A percentile compares a stretch with the other conserved stretches of the same genome.
Conservation (phyloP, 2,113 vertebrate genomes). For the Falcunculus frontatus region DNA sequence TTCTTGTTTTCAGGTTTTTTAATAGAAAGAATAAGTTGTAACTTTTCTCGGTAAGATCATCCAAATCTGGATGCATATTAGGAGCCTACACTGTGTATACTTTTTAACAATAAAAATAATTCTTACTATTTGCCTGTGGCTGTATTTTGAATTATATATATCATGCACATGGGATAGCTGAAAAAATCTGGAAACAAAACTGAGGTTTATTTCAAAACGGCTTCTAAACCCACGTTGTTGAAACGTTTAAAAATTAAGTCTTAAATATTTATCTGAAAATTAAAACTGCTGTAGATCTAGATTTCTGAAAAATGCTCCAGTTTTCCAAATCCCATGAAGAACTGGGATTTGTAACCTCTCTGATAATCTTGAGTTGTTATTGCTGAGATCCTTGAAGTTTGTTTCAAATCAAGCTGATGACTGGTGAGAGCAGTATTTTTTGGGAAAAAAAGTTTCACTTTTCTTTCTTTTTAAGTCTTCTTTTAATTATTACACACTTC, state of each 20-base stretch:
- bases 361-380: not conserved
- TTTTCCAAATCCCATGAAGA: not conserved
- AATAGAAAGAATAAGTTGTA: not conserved
- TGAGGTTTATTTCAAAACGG: not conserved
- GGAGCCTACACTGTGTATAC: not conserved
- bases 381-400: not conserved
- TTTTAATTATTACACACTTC: not conserved
- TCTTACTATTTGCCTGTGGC: not conserved
- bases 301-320: not conserved
- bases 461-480: not conserved
- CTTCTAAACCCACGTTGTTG: not conserved
- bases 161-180: not conserved
- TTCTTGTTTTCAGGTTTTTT: not conserved
- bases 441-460: not conserved
- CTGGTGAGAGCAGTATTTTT: not conserved
- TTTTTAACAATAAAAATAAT: not conserved
- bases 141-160: not conserved
- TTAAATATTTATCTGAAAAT: not conserved
- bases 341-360: not conserved
- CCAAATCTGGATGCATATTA: not conserved
- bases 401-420: not conserved
- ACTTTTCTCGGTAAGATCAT: not conserved
- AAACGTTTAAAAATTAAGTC: not conserved
- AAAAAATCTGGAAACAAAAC: not conserved
- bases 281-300: not conserved